Evolutionary conservation across 2,888 invertebrate species (phyloP), one percentile per base, ranked within the genome.

Genomic region (Euspilapteryx auroguttella): DNA sequence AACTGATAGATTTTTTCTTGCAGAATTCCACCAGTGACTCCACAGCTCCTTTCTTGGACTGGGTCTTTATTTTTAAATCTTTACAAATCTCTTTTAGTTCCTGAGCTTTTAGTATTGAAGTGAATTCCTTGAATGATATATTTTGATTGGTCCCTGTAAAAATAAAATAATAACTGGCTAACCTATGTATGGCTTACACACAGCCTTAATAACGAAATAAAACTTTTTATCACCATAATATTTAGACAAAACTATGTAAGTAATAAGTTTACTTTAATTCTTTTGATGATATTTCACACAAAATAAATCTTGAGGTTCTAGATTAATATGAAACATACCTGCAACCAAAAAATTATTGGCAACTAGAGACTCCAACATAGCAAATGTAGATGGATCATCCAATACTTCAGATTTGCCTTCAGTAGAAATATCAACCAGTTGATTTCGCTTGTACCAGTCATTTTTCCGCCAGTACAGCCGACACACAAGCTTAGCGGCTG

Each of bases 391-490:
- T 2, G 33, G n/a, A 9, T 48, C 44, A 40, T 45, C 46, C n/a
- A 45, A 24, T 4, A 29, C 12, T 6, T 27, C 32, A 12, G 24
- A 15, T 15, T 38, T 39, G 2, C 39, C 38, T 12, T 35, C 40
- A 24, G 11, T 33, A 10, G 40, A 38, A 4, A 63, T 58, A 12
- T 45, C 35, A 10, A 35, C 29, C 2, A 64, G 35, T 21, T 54
- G 39, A 0, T 53, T 44, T 3, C 32, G 32, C 22, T 45, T 48
- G 31, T 55, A 63, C 75, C 76, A 77, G 7, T 45, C 41, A 0
- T 47, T 43, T 31, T 56, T 51, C 4, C 57, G 43, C 73, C 76
- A 73, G 35, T 55, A 73, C 21, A 76, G 34, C 3, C 69, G 42
- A 37, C 69, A 69, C 2, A 69, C 47, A 2, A 71, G 32, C 27